A percentile compares a stretch with the other conserved stretches of the same genome.
These are phyloP conservation scores for Euphydryas editha DNA, from an alignment of 2,888 invertebrate genomes.

Conservation along the genomic window DNA sequence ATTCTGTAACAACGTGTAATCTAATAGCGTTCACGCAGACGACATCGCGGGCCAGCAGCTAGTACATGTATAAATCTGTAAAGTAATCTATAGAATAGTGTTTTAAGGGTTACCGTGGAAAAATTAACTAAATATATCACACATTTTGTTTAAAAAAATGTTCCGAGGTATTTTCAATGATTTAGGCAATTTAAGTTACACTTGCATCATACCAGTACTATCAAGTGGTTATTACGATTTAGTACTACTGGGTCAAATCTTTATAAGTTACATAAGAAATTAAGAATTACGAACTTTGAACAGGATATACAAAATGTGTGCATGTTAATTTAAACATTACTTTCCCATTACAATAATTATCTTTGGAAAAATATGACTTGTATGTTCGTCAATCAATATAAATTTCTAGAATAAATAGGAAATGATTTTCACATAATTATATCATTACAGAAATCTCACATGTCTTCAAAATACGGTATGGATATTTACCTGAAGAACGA, in stretches of 20 bases:
- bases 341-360: not conserved
- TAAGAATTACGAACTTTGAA: not conserved
- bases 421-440: constrained; percentile 8
- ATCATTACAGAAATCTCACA: constrained; percentile 90
- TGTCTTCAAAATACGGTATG: constrained; percentile 91
- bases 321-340: not conserved
- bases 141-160: too few relatives aligned
- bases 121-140: too few relatives aligned
- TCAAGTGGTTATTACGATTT: not conserved
- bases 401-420: too few relatives aligned
- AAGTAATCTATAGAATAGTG: too few relatives aligned
- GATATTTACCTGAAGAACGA: constrained; percentile 97
- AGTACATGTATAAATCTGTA: too few relatives aligned
- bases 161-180: too few relatives aligned
- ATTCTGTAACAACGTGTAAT: too few relatives aligned
- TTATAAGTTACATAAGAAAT: not conserved
- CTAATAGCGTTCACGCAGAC: too few relatives aligned
- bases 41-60: too few relatives aligned
- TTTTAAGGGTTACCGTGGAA: too few relatives aligned
- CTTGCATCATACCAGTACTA: constrained; percentile 11
- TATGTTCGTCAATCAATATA: too few relatives aligned
- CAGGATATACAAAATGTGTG: not conserved
- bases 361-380: too few relatives aligned
- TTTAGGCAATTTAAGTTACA: not conserved
- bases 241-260: not conserved